Conservation (phyloP, 2,797 vertebrate species). For the Microcaecilia unicolor region DNA sequence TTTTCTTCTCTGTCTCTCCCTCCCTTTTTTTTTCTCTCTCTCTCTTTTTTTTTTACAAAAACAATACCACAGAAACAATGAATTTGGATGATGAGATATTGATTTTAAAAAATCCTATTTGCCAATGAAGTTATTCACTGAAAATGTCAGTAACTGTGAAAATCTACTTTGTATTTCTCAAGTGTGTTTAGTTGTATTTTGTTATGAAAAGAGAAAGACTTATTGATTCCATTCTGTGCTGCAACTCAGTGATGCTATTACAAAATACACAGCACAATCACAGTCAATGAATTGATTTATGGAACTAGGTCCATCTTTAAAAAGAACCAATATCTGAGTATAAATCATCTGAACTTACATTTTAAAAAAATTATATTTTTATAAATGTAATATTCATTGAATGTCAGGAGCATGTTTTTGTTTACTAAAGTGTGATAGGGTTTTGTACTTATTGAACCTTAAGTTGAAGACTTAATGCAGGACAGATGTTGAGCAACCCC, state of each 20-base stretch:
- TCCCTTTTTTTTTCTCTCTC: slow-evolving; percentile 15
- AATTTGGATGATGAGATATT: slow-evolving; percentile 31
- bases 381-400: background rate
- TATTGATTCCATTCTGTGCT: slow-evolving; percentile 47
- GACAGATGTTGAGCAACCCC: too few species aligned
- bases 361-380: slow-evolving; percentile 18
- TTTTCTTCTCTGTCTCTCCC: too few species aligned
- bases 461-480: too few species aligned
- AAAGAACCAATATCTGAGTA: slow-evolving; percentile 30
- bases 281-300: slow-evolving; percentile 37
- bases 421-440: too few species aligned
- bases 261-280: slow-evolving; percentile 29
- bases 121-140: slow-evolving; percentile 31
- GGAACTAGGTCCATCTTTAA: slow-evolving; percentile 18
- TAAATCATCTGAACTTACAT: slow-evolving; percentile 39
- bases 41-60: slow-evolving; percentile 14
- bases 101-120: slow-evolving; percentile 33
- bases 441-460: too few species aligned
- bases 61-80: slow-evolving; percentile 30
- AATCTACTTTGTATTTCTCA: slow-evolving; percentile 4
- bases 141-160: slow-evolving; percentile 30
- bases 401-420: too few species aligned
- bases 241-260: slow-evolving; percentile 21
- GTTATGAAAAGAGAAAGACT: slow-evolving; percentile 32
- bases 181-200: slow-evolving; percentile 31